phyloP scores from a whole-genome alignment of 2,113 vertebrate genomes.

The Pelodiscus sinensis region DNA sequence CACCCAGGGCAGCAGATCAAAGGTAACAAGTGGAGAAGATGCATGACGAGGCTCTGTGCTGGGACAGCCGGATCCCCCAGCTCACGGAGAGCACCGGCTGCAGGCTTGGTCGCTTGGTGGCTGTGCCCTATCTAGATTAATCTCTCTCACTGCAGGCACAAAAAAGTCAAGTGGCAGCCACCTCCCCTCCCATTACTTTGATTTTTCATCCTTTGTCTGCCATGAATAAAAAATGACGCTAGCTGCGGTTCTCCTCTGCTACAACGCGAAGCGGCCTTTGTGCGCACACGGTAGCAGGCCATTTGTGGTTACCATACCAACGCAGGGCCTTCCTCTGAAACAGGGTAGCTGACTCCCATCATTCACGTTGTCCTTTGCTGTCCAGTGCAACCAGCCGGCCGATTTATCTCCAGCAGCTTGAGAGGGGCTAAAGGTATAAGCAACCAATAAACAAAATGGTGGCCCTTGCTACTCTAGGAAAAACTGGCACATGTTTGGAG shows the following conservation, averaged over 20 bases:
- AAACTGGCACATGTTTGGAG: background rate
- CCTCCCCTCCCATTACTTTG: background rate
- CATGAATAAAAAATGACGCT: slow-evolving; percentile 12
- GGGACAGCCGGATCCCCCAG: background rate
- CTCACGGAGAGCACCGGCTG: rapidly evolving
- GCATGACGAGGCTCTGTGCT: background rate
- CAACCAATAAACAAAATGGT: background rate
- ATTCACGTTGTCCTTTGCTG: slow-evolving; percentile 50
- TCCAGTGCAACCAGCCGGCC: background rate
- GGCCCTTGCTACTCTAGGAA: rapidly evolving
- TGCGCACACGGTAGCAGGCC: background rate
- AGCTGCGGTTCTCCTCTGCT: background rate
- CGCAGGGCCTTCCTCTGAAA: background rate
- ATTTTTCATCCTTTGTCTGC: slow-evolving; percentile 21
- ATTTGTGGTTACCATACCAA: background rate
- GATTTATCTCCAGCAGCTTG: background rate
- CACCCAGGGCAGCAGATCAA: rapidly evolving
- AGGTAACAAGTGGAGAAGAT: background rate
- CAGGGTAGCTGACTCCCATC: background rate
- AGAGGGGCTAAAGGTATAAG: background rate
- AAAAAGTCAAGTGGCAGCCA: background rate
- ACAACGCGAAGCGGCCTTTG: background rate
- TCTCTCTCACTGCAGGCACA: rapidly evolving
- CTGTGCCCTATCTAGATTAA: background rate
- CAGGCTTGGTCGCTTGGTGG: rapidly evolving